Percentiles rank a stretch among this genome's conserved stretches.
Evolutionary conservation across 2,113 vertebrate species (phyloP).

Genomic region (Trogon surrucura): DNA sequence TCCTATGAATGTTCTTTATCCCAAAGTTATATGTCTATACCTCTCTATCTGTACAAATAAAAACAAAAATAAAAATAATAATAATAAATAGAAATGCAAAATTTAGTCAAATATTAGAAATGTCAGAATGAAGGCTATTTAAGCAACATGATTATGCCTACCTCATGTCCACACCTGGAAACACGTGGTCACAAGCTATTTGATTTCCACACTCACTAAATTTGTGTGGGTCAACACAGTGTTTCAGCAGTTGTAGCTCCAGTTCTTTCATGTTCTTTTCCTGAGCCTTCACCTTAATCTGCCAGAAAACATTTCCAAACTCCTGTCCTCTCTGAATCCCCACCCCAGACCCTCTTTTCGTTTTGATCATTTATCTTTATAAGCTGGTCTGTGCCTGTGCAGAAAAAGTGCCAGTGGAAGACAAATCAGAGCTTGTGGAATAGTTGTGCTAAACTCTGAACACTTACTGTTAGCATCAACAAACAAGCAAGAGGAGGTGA

Average conservation of each 20-base stretch:
- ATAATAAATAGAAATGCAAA: background rate
- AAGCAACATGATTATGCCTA: rapidly evolving
- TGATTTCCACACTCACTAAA: background rate
- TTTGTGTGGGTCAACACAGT: background rate
- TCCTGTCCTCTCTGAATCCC: background rate
- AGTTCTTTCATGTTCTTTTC: background rate
- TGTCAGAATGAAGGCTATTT: background rate
- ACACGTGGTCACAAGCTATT: background rate
- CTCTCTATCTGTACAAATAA: background rate
- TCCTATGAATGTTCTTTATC: rapidly evolving
- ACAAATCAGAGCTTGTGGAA: background rate
- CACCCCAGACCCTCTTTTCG: rapidly evolving
- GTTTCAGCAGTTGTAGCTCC: background rate
- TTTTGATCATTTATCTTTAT: background rate
- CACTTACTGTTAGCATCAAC: background rate
- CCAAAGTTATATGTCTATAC: background rate
- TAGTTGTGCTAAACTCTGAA: background rate
- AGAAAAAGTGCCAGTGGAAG: background rate
- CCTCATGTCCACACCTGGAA: background rate
- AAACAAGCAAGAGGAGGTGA: background rate
- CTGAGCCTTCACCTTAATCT: background rate
- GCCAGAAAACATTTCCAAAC: background rate
- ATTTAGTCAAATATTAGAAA: background rate
- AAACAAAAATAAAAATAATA: too few species aligned
- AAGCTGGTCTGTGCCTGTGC: rapidly evolving